Percentiles rank a stretch among this genome's conserved stretches.
Conservation (phyloP, 2,797 vertebrate species). For the Miichthys miiuy region DNA sequence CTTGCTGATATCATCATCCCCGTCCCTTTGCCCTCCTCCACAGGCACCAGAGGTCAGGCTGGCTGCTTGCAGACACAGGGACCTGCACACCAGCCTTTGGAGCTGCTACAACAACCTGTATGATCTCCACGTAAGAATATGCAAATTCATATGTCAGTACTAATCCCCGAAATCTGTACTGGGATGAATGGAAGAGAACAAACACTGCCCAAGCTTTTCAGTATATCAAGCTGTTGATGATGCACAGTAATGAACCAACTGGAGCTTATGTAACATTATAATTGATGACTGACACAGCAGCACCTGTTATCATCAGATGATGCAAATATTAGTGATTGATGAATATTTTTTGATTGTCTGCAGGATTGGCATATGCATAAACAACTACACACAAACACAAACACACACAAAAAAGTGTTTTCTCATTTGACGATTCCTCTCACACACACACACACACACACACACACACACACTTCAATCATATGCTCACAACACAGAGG, state of each 20-base stretch:
- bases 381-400: slow-evolving; percentile 1
- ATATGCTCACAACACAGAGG: slow-evolving; percentile 5
- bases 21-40: neutral
- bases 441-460: neutral
- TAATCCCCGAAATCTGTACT: slow-evolving; percentile 37
- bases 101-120: neutral
- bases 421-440: neutral
- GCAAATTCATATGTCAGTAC: slow-evolving; percentile 54
- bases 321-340: slow-evolving; percentile 12
- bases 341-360: slow-evolving; percentile 28
- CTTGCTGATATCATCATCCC: slow-evolving; percentile 6
- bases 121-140: slow-evolving; percentile 39
- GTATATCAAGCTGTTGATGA: slow-evolving; percentile 33
- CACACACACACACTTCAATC: slow-evolving; percentile 8
- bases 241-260: slow-evolving; percentile 47
- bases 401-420: neutral
- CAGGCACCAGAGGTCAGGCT: slow-evolving; percentile 1
- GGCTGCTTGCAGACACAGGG: neutral
- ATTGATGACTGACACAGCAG: slow-evolving; percentile 40
- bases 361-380: neutral
- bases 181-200: slow-evolving; percentile 28
- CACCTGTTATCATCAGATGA: slow-evolving; percentile 26
- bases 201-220: slow-evolving; percentile 34
- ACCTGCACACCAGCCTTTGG: neutral
- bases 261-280: slow-evolving; percentile 50